A percentile compares a stretch with the other conserved stretches of the same genome.
These are phyloP conservation scores for Falcaria lacertinaria DNA, from an alignment of 2,888 invertebrate genomes.

Conservation along the genomic window DNA sequence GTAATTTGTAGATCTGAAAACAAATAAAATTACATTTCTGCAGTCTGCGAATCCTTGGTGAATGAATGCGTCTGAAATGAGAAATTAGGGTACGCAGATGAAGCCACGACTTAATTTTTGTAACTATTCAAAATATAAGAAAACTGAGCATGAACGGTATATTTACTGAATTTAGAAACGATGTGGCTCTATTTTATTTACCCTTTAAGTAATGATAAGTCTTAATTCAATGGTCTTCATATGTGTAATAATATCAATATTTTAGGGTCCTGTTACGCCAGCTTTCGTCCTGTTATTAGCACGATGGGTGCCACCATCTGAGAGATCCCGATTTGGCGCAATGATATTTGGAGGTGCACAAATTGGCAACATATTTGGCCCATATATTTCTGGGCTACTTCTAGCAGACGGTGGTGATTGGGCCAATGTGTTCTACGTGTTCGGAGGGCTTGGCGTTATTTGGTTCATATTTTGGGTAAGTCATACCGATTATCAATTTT, in stretches of 20 bases:
- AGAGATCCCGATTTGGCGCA: conserved; percentile 78
- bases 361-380: conserved; percentile 76
- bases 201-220: too few species aligned
- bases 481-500: neutral
- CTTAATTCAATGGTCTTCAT: neutral
- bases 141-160: too few species aligned
- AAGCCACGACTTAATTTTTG: too few species aligned
- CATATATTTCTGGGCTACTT: conserved; percentile 67
- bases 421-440: conserved; percentile 79
- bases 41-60: too few species aligned
- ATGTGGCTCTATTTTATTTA: too few species aligned
- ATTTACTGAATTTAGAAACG: too few species aligned
- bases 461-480: conserved; percentile 77
- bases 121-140: too few species aligned
- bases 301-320: conserved; percentile 80
- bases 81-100: too few species aligned
- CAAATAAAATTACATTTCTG: too few species aligned
- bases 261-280: conserved; percentile 79
- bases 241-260: conserved; percentile 3
- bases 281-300: conserved; percentile 81
- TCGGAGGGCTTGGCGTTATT: conserved; percentile 72
- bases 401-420: conserved; percentile 70
- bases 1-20: too few species aligned
- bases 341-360: conserved; percentile 81
- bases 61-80: too few species aligned